A percentile compares a stretch with the other conserved stretches of the same genome.
These are phyloP conservation scores for Oophaga sylvatica DNA, from an alignment of 2,797 vertebrate genomes.

Conservation along the genomic window DNA sequence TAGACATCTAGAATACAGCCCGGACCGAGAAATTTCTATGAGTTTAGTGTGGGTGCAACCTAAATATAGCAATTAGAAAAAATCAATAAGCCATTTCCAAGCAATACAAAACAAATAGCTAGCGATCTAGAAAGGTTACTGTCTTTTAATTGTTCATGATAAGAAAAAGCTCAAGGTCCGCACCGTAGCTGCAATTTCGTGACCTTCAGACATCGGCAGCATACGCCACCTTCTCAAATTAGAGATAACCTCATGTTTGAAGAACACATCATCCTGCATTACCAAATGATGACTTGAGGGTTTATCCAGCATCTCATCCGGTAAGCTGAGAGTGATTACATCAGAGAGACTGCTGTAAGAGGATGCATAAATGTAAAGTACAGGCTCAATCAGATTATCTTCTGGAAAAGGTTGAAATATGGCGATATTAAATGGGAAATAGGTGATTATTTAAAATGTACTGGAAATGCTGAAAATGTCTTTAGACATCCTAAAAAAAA, in stretches of 20 bases:
- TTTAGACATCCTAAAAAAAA: too few relatives aligned
- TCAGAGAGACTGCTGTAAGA: not conserved
- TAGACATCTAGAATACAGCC: too few relatives aligned
- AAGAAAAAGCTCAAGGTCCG: not conserved
- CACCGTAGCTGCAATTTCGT: not conserved
- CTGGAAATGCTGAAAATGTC: too few relatives aligned
- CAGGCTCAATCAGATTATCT: not conserved
- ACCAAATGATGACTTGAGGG: slow-evolving; percentile 14
- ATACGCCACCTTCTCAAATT: not conserved
- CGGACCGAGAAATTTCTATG: too few relatives aligned
- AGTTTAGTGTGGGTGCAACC: too few relatives aligned
- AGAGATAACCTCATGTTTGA: slow-evolving; percentile 43
- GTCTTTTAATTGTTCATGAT: not conserved
- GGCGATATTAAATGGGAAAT: not conserved
- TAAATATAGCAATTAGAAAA: too few relatives aligned
- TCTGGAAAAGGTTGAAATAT: not conserved
- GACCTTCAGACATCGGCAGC: not conserved
- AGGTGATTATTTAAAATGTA: not conserved
- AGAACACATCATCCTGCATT: slow-evolving; percentile 13
- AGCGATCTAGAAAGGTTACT: too few relatives aligned
- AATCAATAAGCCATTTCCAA: too few relatives aligned
- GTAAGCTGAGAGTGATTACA: not conserved
- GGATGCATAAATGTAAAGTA: not conserved
- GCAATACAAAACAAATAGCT: too few relatives aligned
- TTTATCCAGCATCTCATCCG: slow-evolving; percentile 1